These are phyloP conservation scores for Ficedula albicollis DNA, from an alignment of 2,797 vertebrate species.

Conservation along the genomic window DNA sequence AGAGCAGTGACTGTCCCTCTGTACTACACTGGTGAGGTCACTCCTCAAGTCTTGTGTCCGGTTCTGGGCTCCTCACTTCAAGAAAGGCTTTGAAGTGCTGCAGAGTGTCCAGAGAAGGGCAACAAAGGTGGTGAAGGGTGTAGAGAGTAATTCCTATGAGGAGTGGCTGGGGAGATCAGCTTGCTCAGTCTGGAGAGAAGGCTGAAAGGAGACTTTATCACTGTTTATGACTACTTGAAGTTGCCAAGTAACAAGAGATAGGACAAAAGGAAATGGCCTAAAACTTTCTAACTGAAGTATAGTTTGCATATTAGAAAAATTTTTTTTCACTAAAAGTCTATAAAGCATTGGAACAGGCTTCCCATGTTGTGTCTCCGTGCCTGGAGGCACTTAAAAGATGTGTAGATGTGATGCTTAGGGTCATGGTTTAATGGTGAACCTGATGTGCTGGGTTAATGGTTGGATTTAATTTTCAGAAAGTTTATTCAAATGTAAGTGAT, in stretches of 20 bases:
- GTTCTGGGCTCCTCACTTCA: neutral
- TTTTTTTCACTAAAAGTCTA: neutral
- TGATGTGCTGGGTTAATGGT: neutral
- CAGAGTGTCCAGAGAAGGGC: neutral
- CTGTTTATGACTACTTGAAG: neutral
- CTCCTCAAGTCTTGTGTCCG: rapidly evolving
- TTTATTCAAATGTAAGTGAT: neutral
- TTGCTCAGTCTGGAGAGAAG: neutral
- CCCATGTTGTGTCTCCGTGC: neutral
- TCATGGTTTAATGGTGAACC: neutral
- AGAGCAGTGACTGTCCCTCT: too few species aligned
- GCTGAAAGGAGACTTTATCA: neutral
- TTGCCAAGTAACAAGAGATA: neutral
- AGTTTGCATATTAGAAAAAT: neutral
- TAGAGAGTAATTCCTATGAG: neutral
- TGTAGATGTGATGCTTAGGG: neutral
- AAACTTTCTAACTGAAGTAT: neutral
- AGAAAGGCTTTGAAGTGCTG: neutral
- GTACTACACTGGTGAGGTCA: too few species aligned
- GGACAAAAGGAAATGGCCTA: neutral
- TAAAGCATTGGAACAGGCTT: neutral
- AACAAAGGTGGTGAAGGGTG: neutral
- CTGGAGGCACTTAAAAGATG: neutral
- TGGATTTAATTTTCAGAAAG: neutral
- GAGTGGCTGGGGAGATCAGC: neutral